Conservation (phyloP, 2,888 invertebrate species). For the Pyrgus malvae region DNA sequence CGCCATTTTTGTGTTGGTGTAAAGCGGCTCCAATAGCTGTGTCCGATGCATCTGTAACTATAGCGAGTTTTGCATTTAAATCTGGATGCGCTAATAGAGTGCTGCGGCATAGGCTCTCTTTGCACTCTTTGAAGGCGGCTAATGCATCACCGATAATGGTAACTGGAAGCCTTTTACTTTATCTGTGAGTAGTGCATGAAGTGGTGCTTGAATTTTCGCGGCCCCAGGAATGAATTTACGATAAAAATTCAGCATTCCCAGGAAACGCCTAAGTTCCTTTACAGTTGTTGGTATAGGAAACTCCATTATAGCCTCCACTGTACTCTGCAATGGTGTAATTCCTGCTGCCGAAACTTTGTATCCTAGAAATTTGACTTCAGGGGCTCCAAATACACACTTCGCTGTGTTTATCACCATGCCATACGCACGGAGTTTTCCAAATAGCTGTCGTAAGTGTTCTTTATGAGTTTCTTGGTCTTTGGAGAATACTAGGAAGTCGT, state of each 20-base stretch:
- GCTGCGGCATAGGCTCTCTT: constrained; percentile 39
- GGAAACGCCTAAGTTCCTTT: too few relatives aligned
- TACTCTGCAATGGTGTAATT: not conserved
- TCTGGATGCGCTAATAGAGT: constrained; percentile 42
- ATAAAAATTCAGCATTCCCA: too few relatives aligned
- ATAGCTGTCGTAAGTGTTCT: constrained; percentile 33
- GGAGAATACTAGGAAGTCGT: constrained; percentile 46
- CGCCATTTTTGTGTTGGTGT: constrained; percentile 39
- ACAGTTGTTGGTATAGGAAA: constrained; percentile 14
- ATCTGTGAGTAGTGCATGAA: constrained; percentile 18
- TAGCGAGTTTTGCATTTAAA: constrained; percentile 34
- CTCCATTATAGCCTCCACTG: not conserved
- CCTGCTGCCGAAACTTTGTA: not conserved
- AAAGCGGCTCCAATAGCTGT: constrained; percentile 46
- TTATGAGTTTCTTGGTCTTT: constrained; percentile 30
- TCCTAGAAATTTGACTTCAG: too few relatives aligned
- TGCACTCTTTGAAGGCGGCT: constrained; percentile 39
- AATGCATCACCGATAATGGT: constrained; percentile 30
- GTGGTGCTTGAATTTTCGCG: constrained; percentile 29
- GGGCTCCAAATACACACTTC: too few relatives aligned
- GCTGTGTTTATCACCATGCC: too few relatives aligned
- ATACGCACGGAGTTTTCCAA: not conserved
- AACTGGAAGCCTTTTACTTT: constrained; percentile 38
- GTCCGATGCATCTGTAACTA: constrained; percentile 48
- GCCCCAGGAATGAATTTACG: constrained; percentile 28